Conservation (phyloP, 2,797 vertebrate genomes). For the Gymnodraco acuticeps region DNA sequence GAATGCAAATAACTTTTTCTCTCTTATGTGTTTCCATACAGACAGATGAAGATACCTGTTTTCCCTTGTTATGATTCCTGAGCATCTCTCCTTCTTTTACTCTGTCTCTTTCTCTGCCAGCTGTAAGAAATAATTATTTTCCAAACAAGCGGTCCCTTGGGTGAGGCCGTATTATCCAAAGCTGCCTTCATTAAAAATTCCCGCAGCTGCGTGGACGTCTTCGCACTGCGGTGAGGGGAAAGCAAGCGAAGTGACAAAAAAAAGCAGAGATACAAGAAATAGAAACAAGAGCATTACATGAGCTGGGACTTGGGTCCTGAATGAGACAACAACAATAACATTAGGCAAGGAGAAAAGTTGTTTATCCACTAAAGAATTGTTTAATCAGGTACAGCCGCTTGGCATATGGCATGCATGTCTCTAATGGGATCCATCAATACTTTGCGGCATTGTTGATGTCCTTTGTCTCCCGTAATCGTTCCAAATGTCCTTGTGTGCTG, state of each 20-base stretch:
- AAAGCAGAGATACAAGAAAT: slow-evolving; percentile 1
- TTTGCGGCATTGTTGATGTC: slow-evolving; percentile 49
- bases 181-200: slow-evolving; percentile 79
- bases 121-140: slow-evolving; percentile 83
- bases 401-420: slow-evolving; percentile 48
- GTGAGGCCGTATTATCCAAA: slow-evolving; percentile 71
- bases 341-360: slow-evolving; percentile 16
- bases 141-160: slow-evolving; percentile 80
- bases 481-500: slow-evolving; percentile 60
- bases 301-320: slow-evolving; percentile 43
- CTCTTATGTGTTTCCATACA: slow-evolving; percentile 23
- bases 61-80: not conserved
- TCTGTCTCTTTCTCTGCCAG: slow-evolving; percentile 58
- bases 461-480: slow-evolving; percentile 56
- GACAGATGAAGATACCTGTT: slow-evolving; percentile 38
- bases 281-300: slow-evolving; percentile 31
- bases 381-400: slow-evolving; percentile 40
- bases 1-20: slow-evolving; percentile 1
- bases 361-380: slow-evolving; percentile 38
- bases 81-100: slow-evolving; percentile 26
- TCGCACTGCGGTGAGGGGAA: slow-evolving; percentile 34
- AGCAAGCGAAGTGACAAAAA: slow-evolving; percentile 26
- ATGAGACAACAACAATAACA: slow-evolving; percentile 37
- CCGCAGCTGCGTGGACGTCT: slow-evolving; percentile 62
- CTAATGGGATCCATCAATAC: slow-evolving; percentile 58